Percentiles rank a stretch among this genome's conserved stretches.
These are phyloP conservation scores for Phoxinus dragarum DNA, from an alignment of 2,797 vertebrate species.

Conservation along the genomic window DNA sequence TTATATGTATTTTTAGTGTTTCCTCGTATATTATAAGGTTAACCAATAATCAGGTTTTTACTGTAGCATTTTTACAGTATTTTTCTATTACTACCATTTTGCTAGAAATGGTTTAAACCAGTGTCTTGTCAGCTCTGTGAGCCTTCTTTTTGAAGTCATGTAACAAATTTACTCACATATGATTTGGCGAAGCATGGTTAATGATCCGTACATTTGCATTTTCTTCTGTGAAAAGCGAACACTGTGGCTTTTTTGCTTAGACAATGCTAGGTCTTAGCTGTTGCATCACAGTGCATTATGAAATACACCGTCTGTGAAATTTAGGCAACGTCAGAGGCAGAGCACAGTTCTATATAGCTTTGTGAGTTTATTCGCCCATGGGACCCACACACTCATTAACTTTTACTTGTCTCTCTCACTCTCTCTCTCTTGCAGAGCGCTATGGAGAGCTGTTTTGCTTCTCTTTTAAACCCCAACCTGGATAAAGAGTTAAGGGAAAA, in stretches of 20 bases:
- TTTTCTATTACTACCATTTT: background rate
- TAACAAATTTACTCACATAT: background rate
- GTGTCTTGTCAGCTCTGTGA: background rate
- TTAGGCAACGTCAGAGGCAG: background rate
- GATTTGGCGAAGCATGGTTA: background rate
- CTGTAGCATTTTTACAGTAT: background rate
- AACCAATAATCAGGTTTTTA: background rate
- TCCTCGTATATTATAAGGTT: background rate
- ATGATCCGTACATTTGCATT: constrained; percentile 2
- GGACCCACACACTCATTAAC: background rate
- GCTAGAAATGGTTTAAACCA: background rate
- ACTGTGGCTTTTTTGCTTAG: background rate
- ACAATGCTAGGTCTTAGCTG: background rate
- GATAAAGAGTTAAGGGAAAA: constrained; percentile 89
- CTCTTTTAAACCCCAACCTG: constrained; percentile 93
- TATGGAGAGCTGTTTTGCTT: constrained; percentile 96
- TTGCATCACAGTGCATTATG: constrained; percentile 12
- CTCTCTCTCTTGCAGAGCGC: constrained; percentile 78
- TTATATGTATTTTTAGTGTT: too few relatives aligned
- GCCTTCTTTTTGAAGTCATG: background rate
- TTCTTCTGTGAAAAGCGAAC: constrained; percentile 14
- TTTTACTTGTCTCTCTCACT: background rate
- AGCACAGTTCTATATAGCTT: background rate
- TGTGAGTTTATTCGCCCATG: background rate
- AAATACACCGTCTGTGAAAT: background rate